These are phyloP conservation scores for Himalopsyche japonica DNA, from an alignment of 2,888 invertebrate genomes.

Conservation along the genomic window DNA sequence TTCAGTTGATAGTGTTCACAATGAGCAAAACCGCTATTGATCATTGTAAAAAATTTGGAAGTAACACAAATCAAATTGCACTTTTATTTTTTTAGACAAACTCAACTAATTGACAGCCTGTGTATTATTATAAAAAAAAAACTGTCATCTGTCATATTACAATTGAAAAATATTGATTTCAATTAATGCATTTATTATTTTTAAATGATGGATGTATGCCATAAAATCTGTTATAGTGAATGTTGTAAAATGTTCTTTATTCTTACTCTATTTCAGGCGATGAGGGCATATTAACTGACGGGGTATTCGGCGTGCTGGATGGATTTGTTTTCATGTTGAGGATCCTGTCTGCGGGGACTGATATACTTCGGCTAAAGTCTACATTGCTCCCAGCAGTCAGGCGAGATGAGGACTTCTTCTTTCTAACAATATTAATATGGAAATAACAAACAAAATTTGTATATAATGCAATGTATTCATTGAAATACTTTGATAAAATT, in stretches of 20 bases:
- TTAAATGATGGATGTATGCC: not conserved
- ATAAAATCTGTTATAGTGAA: not conserved
- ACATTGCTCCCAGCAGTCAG: slow-evolving; percentile 61
- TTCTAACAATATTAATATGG: slow-evolving; percentile 51
- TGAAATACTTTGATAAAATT: too few relatives aligned
- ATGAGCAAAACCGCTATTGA: too few relatives aligned
- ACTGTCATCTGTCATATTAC: too few relatives aligned
- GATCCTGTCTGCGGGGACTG: slow-evolving; percentile 81
- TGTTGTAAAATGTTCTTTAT: not conserved
- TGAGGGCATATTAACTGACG: slow-evolving; percentile 64
- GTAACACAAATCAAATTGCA: too few relatives aligned
- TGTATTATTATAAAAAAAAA: too few relatives aligned
- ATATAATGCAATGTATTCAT: too few relatives aligned
- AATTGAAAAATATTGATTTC: too few relatives aligned
- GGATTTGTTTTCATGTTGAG: slow-evolving; percentile 51
- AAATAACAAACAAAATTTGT: too few relatives aligned
- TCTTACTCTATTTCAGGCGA: slow-evolving; percentile 75
- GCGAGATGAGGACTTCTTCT: slow-evolving; percentile 72
- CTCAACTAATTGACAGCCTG: not conserved
- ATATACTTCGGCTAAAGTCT: slow-evolving; percentile 85
- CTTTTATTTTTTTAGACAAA: too few relatives aligned
- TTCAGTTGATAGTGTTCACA: too few relatives aligned
- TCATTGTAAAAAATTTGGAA: too few relatives aligned
- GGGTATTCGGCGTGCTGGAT: slow-evolving; percentile 61
- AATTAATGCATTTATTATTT: too few relatives aligned